Conservation (phyloP, 2,113 vertebrate genomes). For the Pluvialis apricaria region DNA sequence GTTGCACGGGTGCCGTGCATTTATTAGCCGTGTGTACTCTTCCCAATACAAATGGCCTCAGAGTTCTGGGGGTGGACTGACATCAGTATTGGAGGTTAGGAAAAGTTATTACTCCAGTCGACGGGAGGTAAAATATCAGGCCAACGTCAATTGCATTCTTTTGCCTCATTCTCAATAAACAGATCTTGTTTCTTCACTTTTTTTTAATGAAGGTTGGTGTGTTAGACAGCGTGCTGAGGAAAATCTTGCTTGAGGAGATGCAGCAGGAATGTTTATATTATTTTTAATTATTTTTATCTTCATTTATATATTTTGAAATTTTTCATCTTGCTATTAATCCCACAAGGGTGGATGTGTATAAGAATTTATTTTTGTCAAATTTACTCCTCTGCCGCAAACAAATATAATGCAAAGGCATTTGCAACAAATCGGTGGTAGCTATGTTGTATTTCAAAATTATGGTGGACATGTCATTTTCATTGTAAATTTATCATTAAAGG, state of each 20-base stretch:
- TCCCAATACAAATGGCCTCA: not conserved
- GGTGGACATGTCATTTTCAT: constrained; percentile 45
- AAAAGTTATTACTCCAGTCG: constrained; percentile 27
- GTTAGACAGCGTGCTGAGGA: not conserved
- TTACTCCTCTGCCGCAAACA: not conserved
- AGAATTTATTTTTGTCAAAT: constrained; percentile 14
- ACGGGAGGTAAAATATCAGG: constrained; percentile 60
- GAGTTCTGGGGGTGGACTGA: not conserved
- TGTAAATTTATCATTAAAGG: constrained; percentile 65
- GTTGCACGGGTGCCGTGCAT: not conserved
- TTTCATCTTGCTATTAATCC: not conserved
- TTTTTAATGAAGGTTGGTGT: not conserved
- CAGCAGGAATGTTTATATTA: not conserved
- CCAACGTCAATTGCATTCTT: constrained; percentile 42
- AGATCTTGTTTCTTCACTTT: constrained; percentile 21
- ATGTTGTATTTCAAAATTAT: constrained; percentile 35
- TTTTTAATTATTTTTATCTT: not conserved
- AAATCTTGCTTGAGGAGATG: not conserved
- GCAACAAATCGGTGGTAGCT: not conserved
- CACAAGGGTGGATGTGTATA: not conserved
- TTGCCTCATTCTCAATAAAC: constrained; percentile 61
- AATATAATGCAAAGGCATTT: constrained; percentile 24
- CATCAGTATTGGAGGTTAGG: not conserved
- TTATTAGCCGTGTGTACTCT: not conserved
- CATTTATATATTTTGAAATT: not conserved